phyloP scores from a whole-genome alignment of 1,140 invertebrate genomes.

The Drosophila nannoptera region DNA sequence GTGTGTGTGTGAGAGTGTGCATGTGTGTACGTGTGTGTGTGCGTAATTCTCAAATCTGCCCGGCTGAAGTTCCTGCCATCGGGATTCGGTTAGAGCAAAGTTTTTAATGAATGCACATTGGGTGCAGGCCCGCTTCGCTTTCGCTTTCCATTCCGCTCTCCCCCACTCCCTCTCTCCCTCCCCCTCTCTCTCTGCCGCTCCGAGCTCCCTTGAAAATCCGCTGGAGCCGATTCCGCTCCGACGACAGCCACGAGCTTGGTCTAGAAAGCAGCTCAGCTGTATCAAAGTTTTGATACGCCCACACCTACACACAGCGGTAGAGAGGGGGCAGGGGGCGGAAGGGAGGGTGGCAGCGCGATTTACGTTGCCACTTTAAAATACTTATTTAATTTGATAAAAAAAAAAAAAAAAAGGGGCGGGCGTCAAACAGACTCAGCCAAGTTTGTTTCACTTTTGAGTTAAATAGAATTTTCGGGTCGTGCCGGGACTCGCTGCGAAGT shows the following conservation, averaged over 20 bases:
- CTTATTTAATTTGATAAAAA: conserved; percentile 44
- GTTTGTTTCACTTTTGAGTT: conserved; percentile 35
- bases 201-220: conserved; percentile 26
- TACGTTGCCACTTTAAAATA: conserved; percentile 25
- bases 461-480: conserved; percentile 32
- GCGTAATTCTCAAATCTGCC: too few relatives aligned
- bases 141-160: background rate
- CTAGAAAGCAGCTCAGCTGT: conserved; percentile 6
- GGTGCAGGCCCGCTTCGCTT: background rate
- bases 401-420: background rate
- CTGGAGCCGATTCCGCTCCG: conserved; percentile 13
- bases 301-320: background rate
- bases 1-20: too few relatives aligned
- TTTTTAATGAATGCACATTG: conserved; percentile 41
- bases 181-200: background rate
- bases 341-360: background rate
- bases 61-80: conserved; percentile 6
- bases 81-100: conserved; percentile 10
- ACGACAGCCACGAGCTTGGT: conserved; percentile 9
- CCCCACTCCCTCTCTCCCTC: background rate
- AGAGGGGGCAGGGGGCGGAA: background rate
- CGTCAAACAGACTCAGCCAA: conserved; percentile 32
- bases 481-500: conserved; percentile 6
- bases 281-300: conserved; percentile 22
- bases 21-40: too few relatives aligned